phyloP scores from a whole-genome alignment of 2,113 vertebrate species.

The Pongo abelii region DNA sequence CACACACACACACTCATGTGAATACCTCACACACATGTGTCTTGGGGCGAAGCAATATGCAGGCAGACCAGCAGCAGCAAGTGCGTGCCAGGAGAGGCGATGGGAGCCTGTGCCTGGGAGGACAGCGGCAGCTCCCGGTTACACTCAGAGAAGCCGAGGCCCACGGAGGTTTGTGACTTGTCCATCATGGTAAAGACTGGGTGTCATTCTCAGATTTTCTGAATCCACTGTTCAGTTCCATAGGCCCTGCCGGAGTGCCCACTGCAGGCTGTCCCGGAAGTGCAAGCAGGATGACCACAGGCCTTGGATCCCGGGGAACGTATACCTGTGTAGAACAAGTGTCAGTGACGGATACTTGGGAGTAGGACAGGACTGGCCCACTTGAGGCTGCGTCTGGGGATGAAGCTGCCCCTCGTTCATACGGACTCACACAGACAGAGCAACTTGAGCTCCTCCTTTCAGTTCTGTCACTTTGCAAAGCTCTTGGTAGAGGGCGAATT shows the following conservation, averaged over 20 bases:
- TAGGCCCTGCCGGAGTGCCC: no score
- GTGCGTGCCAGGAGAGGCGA: accelerated
- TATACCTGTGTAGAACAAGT: background rate
- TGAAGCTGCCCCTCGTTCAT: no score
- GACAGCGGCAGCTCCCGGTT: accelerated
- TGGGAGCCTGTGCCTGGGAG: background rate
- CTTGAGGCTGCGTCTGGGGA: background rate
- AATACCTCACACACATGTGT: accelerated
- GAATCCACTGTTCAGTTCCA: background rate
- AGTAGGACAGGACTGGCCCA: background rate
- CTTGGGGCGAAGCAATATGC: background rate
- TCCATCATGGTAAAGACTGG: background rate
- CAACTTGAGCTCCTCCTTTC: background rate
- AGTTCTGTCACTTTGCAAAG: background rate
- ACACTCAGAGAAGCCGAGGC: background rate
- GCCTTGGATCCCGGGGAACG: background rate
- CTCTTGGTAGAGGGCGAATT: no score
- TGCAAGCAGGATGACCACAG: background rate
- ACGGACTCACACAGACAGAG: background rate
- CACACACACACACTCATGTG: background rate
- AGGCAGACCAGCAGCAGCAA: no score
- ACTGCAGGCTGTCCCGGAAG: background rate
- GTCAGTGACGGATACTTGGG: background rate
- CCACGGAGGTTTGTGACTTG: background rate
- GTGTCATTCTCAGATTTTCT: background rate